phyloP scores from a whole-genome alignment of 2,113 vertebrate genomes.

The Equus quagga region DNA sequence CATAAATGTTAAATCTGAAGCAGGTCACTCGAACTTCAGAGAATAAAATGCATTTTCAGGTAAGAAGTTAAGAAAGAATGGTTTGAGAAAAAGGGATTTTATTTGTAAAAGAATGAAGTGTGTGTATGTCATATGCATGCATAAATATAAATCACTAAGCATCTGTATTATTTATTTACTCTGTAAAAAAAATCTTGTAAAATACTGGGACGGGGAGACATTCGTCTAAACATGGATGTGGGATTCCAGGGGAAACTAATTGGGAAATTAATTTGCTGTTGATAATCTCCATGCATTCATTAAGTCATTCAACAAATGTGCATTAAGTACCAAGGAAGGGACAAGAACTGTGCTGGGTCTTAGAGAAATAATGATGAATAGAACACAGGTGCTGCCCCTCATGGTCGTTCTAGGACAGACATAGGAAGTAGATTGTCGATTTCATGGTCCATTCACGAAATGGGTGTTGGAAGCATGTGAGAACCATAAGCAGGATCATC shows the following conservation, averaged over 20 bases:
- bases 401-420: neutral
- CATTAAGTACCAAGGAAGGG: neutral
- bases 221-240: conserved; percentile 22
- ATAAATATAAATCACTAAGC: neutral
- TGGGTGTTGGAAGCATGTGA: neutral
- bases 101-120: neutral
- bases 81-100: neutral
- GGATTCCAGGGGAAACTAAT: neutral
- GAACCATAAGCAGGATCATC: neutral
- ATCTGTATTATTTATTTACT: neutral
- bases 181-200: neutral
- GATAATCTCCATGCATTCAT: neutral
- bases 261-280: conserved; percentile 52
- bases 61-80: neutral
- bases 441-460: neutral
- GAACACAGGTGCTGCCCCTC: neutral
- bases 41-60: neutral
- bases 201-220: neutral
- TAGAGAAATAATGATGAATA: neutral
- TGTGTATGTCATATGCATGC: neutral
- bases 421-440: neutral
- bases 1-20: neutral
- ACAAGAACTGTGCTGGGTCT: neutral
- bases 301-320: conserved; percentile 49
- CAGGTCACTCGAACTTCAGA: neutral